These are phyloP conservation scores for Macroramphosus scolopax DNA, from an alignment of 2,797 vertebrate genomes.

Conservation along the genomic window DNA sequence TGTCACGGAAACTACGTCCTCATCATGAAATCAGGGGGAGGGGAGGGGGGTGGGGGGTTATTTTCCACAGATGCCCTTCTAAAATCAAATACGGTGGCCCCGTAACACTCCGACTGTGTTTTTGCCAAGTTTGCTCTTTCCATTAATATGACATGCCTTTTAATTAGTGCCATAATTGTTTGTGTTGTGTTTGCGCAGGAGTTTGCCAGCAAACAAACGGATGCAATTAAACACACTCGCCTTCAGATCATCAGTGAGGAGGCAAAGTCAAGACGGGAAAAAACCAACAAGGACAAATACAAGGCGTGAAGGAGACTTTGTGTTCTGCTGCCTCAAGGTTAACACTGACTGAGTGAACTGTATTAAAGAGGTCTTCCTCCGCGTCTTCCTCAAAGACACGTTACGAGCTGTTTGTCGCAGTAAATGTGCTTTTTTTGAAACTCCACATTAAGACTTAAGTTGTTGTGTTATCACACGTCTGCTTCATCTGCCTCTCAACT, in stretches of 20 bases:
- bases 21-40: constrained; percentile 16
- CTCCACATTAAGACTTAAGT: background rate
- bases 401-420: constrained; percentile 1
- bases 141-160: constrained; percentile 69
- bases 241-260: constrained; percentile 70
- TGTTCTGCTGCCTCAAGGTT: constrained; percentile 48
- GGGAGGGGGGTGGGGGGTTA: constrained; percentile 23
- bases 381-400: constrained; percentile 19
- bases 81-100: constrained; percentile 22
- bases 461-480: constrained; percentile 1
- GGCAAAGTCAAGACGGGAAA: constrained; percentile 62
- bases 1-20: too few relatives aligned
- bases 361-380: too few relatives aligned
- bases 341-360: constrained; percentile 34
- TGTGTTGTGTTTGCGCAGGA: constrained; percentile 77
- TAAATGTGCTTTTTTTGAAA: background rate
- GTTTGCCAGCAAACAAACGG: constrained; percentile 71
- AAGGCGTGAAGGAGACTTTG: constrained; percentile 27
- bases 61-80: constrained; percentile 6
- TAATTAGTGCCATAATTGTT: constrained; percentile 78
- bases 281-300: constrained; percentile 56
- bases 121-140: constrained; percentile 59
- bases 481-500: too few relatives aligned
- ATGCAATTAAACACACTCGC: constrained; percentile 72
- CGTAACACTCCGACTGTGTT: constrained; percentile 2